A percentile compares a stretch with the other conserved stretches of the same genome.
Conservation (phyloP, 2,888 invertebrate species). For the Hyles lineata region DNA sequence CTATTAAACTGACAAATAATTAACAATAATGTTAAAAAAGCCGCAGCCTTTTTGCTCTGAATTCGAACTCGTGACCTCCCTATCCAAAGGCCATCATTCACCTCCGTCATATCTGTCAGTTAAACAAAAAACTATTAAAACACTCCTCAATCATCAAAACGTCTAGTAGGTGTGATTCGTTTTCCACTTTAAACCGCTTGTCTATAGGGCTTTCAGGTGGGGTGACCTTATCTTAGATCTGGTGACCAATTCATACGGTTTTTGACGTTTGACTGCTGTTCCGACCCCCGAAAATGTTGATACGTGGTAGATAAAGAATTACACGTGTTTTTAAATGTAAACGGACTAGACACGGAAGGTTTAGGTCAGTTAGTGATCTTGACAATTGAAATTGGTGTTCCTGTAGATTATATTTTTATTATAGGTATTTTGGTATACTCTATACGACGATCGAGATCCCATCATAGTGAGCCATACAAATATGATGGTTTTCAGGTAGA, state of each 20-base stretch:
- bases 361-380: constrained; percentile 28
- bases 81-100: too few species aligned
- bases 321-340: constrained; percentile 72
- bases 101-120: too few species aligned
- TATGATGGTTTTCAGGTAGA: too few species aligned
- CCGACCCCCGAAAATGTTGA: constrained; percentile 56
- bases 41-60: too few species aligned
- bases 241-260: constrained; percentile 73
- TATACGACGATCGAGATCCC: too few species aligned
- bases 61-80: too few species aligned
- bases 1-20: too few species aligned
- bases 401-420: not conserved
- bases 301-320: constrained; percentile 56
- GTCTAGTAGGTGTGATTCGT: not conserved
- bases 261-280: constrained; percentile 70
- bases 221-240: constrained; percentile 71
- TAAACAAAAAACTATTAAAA: too few species aligned
- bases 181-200: not conserved
- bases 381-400: constrained; percentile 3
- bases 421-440: not conserved
- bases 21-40: too few species aligned
- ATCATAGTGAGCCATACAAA: too few species aligned
- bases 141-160: not conserved
- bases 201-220: constrained; percentile 55
- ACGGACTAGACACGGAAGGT: constrained; percentile 35